phyloP scores from a whole-genome alignment of 2,888 invertebrate genomes.

The Lycaena phlaeas region DNA sequence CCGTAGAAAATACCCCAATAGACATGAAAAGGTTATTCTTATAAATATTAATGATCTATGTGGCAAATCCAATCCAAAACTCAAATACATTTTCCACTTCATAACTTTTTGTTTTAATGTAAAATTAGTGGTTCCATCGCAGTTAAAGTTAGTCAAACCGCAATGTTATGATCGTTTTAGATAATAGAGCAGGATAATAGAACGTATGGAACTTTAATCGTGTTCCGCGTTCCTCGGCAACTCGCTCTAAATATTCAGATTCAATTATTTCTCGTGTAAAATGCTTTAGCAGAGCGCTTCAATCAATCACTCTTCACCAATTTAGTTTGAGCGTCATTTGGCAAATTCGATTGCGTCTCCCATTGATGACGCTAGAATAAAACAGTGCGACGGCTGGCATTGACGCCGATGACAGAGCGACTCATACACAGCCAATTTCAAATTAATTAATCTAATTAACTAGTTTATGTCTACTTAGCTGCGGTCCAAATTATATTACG shows the following conservation, averaged over 20 bases:
- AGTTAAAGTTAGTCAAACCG: constrained; percentile 4
- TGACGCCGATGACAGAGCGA: constrained; percentile 55
- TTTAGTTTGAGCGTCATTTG: constrained; percentile 62
- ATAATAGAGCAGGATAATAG: constrained; percentile 8
- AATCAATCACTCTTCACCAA: constrained; percentile 64
- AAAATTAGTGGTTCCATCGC: constrained; percentile 6
- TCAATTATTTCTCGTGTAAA: constrained; percentile 48
- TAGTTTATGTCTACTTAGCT: too few relatives aligned
- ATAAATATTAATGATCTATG: too few relatives aligned
- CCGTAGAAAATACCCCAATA: too few relatives aligned
- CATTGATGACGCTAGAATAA: constrained; percentile 53
- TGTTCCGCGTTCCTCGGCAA: constrained; percentile 14
- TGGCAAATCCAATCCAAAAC: neutral
- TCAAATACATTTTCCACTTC: constrained; percentile 4
- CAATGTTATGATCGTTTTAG: constrained; percentile 8
- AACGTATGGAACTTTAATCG: constrained; percentile 16
- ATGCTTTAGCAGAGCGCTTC: constrained; percentile 48
- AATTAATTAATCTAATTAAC: constrained; percentile 63
- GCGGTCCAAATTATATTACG: too few relatives aligned
- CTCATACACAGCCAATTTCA: constrained; percentile 29
- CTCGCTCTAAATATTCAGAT: constrained; percentile 43
- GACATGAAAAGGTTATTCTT: too few relatives aligned
- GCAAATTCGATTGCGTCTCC: constrained; percentile 61
- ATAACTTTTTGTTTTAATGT: constrained; percentile 3
- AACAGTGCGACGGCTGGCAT: constrained; percentile 56